These are phyloP conservation scores for Rhombomys opimus DNA, from an alignment of 2,113 vertebrate genomes.

Conservation along the genomic window DNA sequence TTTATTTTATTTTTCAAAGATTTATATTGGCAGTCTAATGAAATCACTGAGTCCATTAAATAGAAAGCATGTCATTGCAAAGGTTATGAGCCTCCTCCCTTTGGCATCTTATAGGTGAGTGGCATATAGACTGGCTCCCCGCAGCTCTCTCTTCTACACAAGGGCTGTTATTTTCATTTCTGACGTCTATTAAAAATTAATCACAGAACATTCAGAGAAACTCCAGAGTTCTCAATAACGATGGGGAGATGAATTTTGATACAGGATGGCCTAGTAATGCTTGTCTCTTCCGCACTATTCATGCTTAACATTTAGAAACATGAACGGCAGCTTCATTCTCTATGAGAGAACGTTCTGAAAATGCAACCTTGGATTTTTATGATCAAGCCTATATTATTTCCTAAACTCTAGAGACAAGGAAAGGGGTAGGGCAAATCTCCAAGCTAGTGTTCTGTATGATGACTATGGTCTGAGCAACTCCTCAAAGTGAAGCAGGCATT, in stretches of 20 bases:
- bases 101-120: constrained; percentile 75
- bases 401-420: constrained; percentile 15
- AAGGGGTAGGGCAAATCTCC: neutral
- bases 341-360: constrained; percentile 53
- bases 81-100: constrained; percentile 77
- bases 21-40: constrained; percentile 86
- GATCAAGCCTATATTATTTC: neutral
- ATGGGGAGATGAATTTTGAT: constrained; percentile 78
- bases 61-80: constrained; percentile 67
- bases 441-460: neutral
- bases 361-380: neutral
- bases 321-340: constrained; percentile 64
- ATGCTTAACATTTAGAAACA: constrained; percentile 72
- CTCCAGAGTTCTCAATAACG: constrained; percentile 79
- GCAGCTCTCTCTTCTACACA: constrained; percentile 66
- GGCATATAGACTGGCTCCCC: constrained; percentile 67
- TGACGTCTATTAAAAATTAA: constrained; percentile 27
- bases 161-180: constrained; percentile 76
- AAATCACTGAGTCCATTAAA: constrained; percentile 86
- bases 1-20: constrained; percentile 74
- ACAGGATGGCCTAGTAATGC: constrained; percentile 47
- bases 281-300: constrained; percentile 50
- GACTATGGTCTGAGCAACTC: neutral
- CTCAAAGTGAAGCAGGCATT: constrained; percentile 7
- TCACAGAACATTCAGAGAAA: constrained; percentile 61